Evolutionary conservation across 2,113 vertebrate species (phyloP), one percentile per base, ranked within the genome.

Genomic region (Ammospiza caudacuta): DNA sequence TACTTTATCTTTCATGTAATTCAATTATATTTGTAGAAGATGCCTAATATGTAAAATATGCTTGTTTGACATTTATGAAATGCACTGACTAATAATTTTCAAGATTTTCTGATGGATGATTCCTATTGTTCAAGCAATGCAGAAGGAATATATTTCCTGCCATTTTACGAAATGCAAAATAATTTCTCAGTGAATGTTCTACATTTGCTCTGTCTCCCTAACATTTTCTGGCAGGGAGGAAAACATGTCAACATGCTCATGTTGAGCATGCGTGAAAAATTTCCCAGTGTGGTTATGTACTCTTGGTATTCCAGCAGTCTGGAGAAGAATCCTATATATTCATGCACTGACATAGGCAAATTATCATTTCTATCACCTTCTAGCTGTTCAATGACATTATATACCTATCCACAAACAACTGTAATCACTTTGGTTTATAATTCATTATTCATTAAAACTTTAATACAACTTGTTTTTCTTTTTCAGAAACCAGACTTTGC

Each of bases 321-420:
- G 84, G 59, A 87, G 74, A 89, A 92, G 58, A 74, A 80, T 55
- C 29, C 69, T 91, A 6, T 51, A 47, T 83, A 83, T 92, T 95
- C 41, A 57, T 75, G 52, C 43, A 79, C 12, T 76, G 78, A 66
- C 58, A 72, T 54, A 44, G 37, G 39, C 54, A 87, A 91, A 95
- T 95, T 85, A 80, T 58, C 59, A 47, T 92, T 90, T 29, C 62
- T 90, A 73, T 29, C 92, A 79, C 59, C 74, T 95, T 95, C 87
- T 69, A 87, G 83, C 70, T 95, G 82, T 94, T 96, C 82, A 74
- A 15, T 89, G 57, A 64, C 59, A 77, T 72, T 83, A 69, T 83
- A 73, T 51, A 84, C 33, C 55, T 79, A 74, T 66, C 63, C 51
- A 83, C 37, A 91, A 90, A 76, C 58, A 83, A 67, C 23, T 87